phyloP scores from a whole-genome alignment of 2,797 vertebrate genomes.

The Rhinella marina region DNA sequence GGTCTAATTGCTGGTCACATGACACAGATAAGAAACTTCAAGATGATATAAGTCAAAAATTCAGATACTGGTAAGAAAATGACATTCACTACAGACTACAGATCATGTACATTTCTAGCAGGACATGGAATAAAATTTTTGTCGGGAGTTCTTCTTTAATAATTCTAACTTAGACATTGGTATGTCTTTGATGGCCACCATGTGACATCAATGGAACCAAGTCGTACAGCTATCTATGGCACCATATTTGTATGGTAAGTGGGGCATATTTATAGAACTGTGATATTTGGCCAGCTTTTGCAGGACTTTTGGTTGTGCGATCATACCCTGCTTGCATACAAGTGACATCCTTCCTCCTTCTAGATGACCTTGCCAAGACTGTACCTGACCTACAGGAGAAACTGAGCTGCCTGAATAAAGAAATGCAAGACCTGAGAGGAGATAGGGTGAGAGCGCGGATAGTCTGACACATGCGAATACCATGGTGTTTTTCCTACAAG shows the following conservation, averaged over 20 bases:
- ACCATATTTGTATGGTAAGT: neutral
- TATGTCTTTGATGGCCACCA: neutral
- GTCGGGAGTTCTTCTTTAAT: too few species aligned
- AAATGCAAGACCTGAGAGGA: conserved; percentile 68
- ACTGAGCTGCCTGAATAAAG: conserved; percentile 67
- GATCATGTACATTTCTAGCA: too few species aligned
- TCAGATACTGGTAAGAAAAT: too few species aligned
- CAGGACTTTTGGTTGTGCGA: neutral
- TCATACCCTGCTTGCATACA: neutral
- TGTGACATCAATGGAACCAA: neutral
- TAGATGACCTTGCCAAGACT: neutral
- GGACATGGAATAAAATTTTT: too few species aligned
- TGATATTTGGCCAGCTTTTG: neutral
- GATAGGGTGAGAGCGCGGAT: neutral
- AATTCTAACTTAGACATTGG: too few species aligned
- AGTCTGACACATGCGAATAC: neutral
- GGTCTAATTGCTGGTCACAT: too few species aligned
- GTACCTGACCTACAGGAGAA: conserved; percentile 67
- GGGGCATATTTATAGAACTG: too few species aligned
- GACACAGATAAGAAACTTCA: too few species aligned
- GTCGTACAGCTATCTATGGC: neutral
- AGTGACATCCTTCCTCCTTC: neutral
- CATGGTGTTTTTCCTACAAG: too few species aligned
- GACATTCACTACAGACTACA: too few species aligned
- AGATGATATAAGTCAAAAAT: too few species aligned